Conservation (phyloP, 2,888 invertebrate genomes). For the Lamproptera curius region DNA sequence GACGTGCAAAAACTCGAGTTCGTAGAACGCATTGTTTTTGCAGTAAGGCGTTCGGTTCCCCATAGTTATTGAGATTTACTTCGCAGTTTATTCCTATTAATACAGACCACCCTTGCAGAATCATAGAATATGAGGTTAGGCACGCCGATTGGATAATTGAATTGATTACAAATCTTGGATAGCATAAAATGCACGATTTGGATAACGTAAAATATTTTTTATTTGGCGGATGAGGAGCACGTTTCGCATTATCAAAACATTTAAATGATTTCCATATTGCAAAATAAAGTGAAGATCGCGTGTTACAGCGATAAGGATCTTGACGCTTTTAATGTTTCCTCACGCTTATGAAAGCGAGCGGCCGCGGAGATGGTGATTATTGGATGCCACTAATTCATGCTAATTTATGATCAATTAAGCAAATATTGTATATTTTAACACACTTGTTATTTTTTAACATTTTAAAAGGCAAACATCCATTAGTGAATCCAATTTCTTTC, state of each 20-base stretch:
- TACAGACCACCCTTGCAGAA: too few relatives aligned
- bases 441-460: constrained; percentile 7
- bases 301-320: constrained; percentile 12
- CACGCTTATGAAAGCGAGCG: constrained; percentile 8
- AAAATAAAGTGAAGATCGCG: neutral
- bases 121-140: too few relatives aligned
- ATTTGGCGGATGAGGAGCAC: too few relatives aligned
- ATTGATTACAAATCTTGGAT: too few relatives aligned
- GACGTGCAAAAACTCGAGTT: too few relatives aligned
- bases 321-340: constrained; percentile 15
- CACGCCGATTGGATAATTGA: too few relatives aligned
- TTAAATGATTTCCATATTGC: too few relatives aligned
- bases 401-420: constrained; percentile 19
- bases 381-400: constrained; percentile 12
- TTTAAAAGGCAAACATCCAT: neutral
- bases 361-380: constrained; percentile 4
- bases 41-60: too few relatives aligned
- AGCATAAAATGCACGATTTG: too few relatives aligned
- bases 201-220: too few relatives aligned
- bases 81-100: neutral
- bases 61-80: neutral
- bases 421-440: constrained; percentile 8
- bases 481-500: constrained; percentile 3
- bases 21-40: too few relatives aligned
- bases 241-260: too few relatives aligned